Evolutionary conservation across 2,888 invertebrate genomes (phyloP), one percentile per base, ranked within the genome.

Genomic region (Hecatera dysodea): DNA sequence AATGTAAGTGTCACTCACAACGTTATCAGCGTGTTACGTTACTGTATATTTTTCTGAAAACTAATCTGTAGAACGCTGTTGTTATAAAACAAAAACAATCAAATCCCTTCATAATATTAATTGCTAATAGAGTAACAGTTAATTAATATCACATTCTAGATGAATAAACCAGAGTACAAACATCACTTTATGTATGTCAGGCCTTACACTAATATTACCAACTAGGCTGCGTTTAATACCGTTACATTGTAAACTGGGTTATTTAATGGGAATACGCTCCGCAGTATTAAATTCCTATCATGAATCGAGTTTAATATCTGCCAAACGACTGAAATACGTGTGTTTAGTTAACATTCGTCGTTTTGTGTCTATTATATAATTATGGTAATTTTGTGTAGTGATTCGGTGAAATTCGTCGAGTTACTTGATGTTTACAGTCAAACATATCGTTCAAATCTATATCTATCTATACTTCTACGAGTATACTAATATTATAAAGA

Each of bases 241-340:
- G 53, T 63, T 44, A 67, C 39, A 60, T 19, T 48, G 55, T 61
- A 42, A 80, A 67, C n/a, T n/a, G 22, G 27, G 50, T 56, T 60
- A 74, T 80, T 63, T 63, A 67, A 74, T 60, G n/a, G 50, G 5
- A 56, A 64, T 64, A 46, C 27, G 75, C 50, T 63, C 11, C 12
- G 9, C 50, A 19, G 46, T 77, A 80, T 77, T 75, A 68, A 64
- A 77, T 75, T 80, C 67, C 76, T 56, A 77, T 75, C 63, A 56
- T 36, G 59, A 39, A 39, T 52, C 22, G 22, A 74, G 52, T 61
- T 22, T 80, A 80, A 80, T 80, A 67, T 77, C 48, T 74, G 53
- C 48, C 44, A 63, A 59, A 80, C n/a, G 50, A 11, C 27, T 80
- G 55, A 56, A 63, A 67, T 64, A 61, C 42, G 59, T 53, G 59